Base-by-base conservation (phyloP, 2,888 invertebrate genomes). In the Cephus runcator region DNA sequence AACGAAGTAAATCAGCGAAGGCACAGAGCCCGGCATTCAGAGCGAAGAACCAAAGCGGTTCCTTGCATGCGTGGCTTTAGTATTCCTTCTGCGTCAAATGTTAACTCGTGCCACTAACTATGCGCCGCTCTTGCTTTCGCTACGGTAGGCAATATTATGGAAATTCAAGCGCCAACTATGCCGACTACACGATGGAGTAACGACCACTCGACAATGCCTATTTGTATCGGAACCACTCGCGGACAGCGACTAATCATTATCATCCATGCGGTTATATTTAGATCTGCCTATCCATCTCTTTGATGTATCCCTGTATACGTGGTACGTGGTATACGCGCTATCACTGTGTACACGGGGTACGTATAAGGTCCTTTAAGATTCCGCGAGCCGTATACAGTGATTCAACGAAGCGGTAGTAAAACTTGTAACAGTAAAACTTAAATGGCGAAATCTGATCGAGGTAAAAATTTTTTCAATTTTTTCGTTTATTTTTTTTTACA, bases 1-100 rank as follows among this genome's bases (percentile, higher is more conserved):
- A 87, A 86, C 87, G 87, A 87, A 85, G 87, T 81, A 84, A 87
- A 85, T 85, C 86, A 84, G 78, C 79, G 33, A 75, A 36, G n/a
- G 34, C 36, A 33, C 56, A 76, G 36, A 75, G 34, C 56, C 23
- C 23, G 56, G 23, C 9, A 56, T 56, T 56, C 56, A 9, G 56
- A 56, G 56, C 23, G 56, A 23, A 73, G 36, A 79, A 31, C 35
- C 71, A 56, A 75, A 79, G 79, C 74, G 31, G 31, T 79, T 78
- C 75, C 73, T 81, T 69, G 73, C 35, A 73, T 74, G 75, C 33
- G 77, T 73, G 36, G 36, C 83, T 85, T 89, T 88, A 87, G 90
- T 90, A 90, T 90, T 90, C 90, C 86, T 84, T 80, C 86, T 86
- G 87, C 90, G 87, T 89, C 88, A 89, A 89, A 89, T 88, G 88